Evolutionary conservation across 2,797 vertebrate genomes (phyloP).

Genomic region (Kryptolebias ocellatus): DNA sequence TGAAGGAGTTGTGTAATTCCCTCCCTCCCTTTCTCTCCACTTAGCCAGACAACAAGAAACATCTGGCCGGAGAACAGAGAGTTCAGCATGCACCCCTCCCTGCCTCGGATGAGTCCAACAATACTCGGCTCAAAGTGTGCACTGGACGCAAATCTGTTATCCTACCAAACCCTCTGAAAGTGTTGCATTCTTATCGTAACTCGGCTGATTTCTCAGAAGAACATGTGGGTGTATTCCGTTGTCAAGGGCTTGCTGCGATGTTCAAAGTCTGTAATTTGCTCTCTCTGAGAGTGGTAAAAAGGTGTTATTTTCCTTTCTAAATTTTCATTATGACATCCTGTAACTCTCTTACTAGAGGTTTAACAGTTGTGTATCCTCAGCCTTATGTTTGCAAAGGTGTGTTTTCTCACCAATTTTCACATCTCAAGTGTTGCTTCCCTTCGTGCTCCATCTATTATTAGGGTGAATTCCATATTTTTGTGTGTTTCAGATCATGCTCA

Average conservation of each 20-base stretch:
- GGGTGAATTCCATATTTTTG: neutral
- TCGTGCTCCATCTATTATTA: constrained; percentile 7
- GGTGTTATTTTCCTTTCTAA: constrained; percentile 62
- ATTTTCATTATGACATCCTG: constrained; percentile 23
- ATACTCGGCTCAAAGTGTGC: constrained; percentile 60
- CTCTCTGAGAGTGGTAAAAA: constrained; percentile 47
- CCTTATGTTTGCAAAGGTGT: constrained; percentile 15
- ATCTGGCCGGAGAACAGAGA: constrained; percentile 83
- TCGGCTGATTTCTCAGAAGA: constrained; percentile 59
- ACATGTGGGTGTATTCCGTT: constrained; percentile 43
- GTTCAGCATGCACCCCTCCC: constrained; percentile 74
- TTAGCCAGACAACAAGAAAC: constrained; percentile 81
- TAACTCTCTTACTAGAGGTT: constrained; percentile 11
- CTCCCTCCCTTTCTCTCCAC: constrained; percentile 41
- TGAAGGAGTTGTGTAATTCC: constrained; percentile 69
- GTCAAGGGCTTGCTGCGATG: constrained; percentile 36
- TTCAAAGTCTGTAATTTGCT: constrained; percentile 64
- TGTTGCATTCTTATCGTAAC: constrained; percentile 65
- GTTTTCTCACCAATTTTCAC: constrained; percentile 35
- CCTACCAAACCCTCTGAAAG: constrained; percentile 51
- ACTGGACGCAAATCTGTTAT: constrained; percentile 57
- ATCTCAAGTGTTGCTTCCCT: constrained; percentile 12
- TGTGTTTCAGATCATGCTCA: neutral
- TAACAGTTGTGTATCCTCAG: constrained; percentile 4
- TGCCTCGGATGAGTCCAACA: constrained; percentile 67